Evolutionary conservation across 2,797 vertebrate genomes (phyloP).

Genomic region (Sparidentex hasta): DNA sequence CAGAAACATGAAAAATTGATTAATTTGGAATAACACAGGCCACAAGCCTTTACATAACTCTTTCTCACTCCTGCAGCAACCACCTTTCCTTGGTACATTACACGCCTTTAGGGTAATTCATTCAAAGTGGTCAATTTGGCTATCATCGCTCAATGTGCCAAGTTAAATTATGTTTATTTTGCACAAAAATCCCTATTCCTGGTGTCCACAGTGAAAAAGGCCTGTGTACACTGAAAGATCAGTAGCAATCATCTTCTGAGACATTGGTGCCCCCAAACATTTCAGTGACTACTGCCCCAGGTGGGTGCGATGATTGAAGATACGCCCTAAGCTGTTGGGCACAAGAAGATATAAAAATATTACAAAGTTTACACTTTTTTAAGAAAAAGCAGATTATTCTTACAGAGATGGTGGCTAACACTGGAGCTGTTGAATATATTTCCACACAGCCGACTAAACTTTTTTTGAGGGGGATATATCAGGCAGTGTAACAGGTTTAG

Average conservation of each 20-base stretch:
- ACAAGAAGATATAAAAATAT: too few relatives aligned
- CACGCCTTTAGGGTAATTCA: neutral
- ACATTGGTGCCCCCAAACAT: neutral
- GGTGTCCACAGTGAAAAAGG: neutral
- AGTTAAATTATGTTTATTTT: neutral
- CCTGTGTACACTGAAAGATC: neutral
- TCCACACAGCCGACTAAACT: too few relatives aligned
- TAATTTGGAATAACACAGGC: neutral
- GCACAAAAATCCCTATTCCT: neutral
- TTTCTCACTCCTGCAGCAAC: neutral
- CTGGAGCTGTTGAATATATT: too few relatives aligned
- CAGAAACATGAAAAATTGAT: neutral
- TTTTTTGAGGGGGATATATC: too few relatives aligned
- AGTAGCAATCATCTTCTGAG: neutral
- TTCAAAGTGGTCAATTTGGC: neutral
- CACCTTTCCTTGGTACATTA: neutral
- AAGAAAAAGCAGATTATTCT: too few relatives aligned
- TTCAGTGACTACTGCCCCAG: neutral
- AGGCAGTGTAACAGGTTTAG: too few relatives aligned
- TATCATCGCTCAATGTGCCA: neutral
- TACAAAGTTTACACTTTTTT: too few relatives aligned
- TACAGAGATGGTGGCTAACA: too few relatives aligned
- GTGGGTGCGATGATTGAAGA: constrained; percentile 2
- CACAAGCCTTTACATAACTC: neutral
- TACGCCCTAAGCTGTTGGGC: neutral